Percentiles rank a stretch among this genome's conserved stretches.
Evolutionary conservation across 2,888 invertebrate genomes (phyloP).

Genomic region (Mythimna vitellina): DNA sequence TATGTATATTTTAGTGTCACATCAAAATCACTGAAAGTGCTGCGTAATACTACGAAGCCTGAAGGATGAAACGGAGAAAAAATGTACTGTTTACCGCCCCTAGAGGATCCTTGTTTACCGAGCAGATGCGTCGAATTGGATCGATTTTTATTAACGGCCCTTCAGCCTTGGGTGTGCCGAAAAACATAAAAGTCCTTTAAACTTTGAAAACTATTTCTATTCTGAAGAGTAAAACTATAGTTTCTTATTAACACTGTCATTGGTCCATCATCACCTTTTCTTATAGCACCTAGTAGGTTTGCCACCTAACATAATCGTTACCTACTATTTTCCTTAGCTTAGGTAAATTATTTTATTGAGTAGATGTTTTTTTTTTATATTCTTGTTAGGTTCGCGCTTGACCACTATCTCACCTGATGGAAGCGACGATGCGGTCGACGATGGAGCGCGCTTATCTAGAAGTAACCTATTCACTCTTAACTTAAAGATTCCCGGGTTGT

Average conservation of each 20-base stretch:
- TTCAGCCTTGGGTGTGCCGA: conserved; percentile 39
- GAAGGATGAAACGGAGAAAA: conserved; percentile 21
- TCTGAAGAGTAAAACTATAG: too few species aligned
- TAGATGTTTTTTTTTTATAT: too few species aligned
- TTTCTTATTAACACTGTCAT: not conserved
- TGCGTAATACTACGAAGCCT: conserved; percentile 1
- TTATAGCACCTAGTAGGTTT: not conserved
- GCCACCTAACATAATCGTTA: not conserved
- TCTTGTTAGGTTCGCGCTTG: too few species aligned
- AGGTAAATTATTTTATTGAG: too few species aligned
- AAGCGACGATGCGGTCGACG: too few species aligned
- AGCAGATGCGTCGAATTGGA: conserved; percentile 35
- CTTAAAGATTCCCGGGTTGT: too few species aligned
- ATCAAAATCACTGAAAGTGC: conserved; percentile 6
- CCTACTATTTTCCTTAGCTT: not conserved
- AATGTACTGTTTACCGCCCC: conserved; percentile 20
- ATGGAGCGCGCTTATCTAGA: too few species aligned
- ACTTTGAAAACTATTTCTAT: conserved; percentile 3
- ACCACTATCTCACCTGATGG: too few species aligned
- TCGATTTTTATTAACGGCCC: conserved; percentile 41
- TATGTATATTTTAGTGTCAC: not conserved
- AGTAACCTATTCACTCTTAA: too few species aligned
- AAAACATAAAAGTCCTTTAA: conserved; percentile 14
- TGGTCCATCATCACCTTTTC: not conserved
- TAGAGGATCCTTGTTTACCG: conserved; percentile 44